Evolutionary conservation across 2,888 invertebrate species (phyloP).

Genomic region (Alentia gelatinosa): DNA sequence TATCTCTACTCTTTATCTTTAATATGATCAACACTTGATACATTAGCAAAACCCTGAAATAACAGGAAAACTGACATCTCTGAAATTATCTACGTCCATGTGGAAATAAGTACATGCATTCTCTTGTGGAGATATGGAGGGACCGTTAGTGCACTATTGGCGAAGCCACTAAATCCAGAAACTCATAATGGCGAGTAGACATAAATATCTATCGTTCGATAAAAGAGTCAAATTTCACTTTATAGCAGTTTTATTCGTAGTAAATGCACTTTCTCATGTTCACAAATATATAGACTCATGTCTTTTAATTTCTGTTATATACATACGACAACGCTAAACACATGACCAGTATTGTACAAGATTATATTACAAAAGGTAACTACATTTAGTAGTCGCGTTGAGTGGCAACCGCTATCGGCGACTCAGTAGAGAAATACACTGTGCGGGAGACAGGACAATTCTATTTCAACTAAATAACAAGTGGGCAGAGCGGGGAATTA

Average conservation of each 20-base stretch:
- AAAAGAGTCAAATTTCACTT: background rate
- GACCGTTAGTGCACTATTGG: too few species aligned
- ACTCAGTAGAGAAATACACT: background rate
- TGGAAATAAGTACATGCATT: too few species aligned
- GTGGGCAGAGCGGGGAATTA: background rate
- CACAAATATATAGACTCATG: conserved; percentile 50
- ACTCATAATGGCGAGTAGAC: too few species aligned
- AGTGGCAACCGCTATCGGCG: background rate
- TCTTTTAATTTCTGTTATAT: conserved; percentile 8
- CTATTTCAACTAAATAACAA: conserved; percentile 23
- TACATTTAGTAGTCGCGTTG: conserved; percentile 17
- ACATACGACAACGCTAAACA: conserved; percentile 41
- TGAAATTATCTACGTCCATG: too few species aligned
- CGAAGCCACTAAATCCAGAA: too few species aligned
- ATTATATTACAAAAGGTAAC: conserved; percentile 41
- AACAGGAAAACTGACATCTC: too few species aligned
- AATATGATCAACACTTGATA: too few species aligned
- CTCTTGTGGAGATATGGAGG: too few species aligned
- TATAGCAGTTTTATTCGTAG: conserved; percentile 54
- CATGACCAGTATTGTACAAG: conserved; percentile 26
- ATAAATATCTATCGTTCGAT: too few species aligned
- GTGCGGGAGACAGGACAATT: conserved; percentile 39
- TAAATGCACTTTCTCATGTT: conserved; percentile 46
- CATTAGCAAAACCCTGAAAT: too few species aligned
- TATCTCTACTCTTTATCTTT: too few species aligned